A percentile compares a stretch with the other conserved stretches of the same genome.
Conservation (phyloP, 2,113 vertebrate genomes). For the Macquaria ambigua region DNA sequence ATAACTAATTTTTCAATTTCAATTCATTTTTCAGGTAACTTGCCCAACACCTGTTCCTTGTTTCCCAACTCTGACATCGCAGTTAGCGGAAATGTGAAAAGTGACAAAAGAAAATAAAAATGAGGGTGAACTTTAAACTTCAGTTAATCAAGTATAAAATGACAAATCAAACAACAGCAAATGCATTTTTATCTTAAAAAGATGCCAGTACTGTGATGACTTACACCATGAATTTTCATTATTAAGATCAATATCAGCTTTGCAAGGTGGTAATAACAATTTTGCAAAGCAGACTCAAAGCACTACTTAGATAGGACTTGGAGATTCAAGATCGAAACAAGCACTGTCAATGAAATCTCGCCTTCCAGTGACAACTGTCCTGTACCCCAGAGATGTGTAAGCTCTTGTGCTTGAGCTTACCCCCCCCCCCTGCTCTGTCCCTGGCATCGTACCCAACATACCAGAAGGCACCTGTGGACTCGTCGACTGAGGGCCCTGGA, state of each 20-base stretch:
- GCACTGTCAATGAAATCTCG: constrained; percentile 27
- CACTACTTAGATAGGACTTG: not conserved
- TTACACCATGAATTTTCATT: not conserved
- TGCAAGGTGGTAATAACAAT: not conserved
- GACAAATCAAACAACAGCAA: constrained; percentile 3
- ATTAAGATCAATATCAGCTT: not conserved
- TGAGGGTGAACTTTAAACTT: not conserved
- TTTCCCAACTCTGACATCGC: not conserved
- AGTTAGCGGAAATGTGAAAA: not conserved
- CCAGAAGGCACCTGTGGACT: constrained; percentile 82
- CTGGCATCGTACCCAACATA: constrained; percentile 69
- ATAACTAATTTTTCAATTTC: not conserved
- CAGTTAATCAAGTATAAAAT: constrained; percentile 2
- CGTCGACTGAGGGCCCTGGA: constrained; percentile 60
- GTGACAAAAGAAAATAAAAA: not conserved
- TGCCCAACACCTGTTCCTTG: not conserved
- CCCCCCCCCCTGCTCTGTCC: constrained; percentile 12
- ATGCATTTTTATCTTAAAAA: not conserved
- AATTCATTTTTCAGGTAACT: not conserved
- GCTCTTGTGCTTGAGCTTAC: constrained; percentile 12
- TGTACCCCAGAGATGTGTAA: constrained; percentile 30
- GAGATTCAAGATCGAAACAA: constrained; percentile 10
- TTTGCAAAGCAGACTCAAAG: not conserved
- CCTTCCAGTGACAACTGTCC: constrained; percentile 19
- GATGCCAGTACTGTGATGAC: not conserved